These are phyloP conservation scores for Galaxias olidus DNA, from an alignment of 2,797 vertebrate species.

Conservation along the genomic window DNA sequence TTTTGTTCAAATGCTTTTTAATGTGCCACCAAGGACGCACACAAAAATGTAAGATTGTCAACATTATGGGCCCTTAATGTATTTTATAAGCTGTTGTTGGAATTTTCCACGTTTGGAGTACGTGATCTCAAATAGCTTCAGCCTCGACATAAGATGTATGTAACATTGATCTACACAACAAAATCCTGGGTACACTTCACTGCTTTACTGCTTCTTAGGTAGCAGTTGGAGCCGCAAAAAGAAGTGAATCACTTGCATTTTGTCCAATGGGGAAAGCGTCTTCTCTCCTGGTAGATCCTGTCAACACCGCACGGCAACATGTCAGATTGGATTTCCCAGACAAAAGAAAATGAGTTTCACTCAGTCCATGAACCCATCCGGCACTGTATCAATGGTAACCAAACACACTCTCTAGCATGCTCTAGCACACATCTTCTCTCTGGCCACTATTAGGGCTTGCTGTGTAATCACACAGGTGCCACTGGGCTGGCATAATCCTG, in stretches of 20 bases:
- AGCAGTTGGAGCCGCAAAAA: conserved; percentile 13
- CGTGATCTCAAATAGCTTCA: conserved; percentile 3
- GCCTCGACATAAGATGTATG: not conserved
- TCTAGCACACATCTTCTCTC: not conserved
- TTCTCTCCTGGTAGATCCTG: not conserved
- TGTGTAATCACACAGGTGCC: conserved; percentile 16
- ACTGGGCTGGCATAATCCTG: conserved; percentile 29
- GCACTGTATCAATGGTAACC: not conserved
- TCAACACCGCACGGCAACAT: not conserved
- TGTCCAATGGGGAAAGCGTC: not conserved
- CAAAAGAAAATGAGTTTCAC: not conserved
- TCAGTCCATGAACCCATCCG: conserved; percentile 8
- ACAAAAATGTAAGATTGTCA: no score
- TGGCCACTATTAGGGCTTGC: not conserved
- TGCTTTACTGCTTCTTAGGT: no score
- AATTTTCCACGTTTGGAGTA: conserved; percentile 9
- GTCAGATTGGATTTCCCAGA: not conserved
- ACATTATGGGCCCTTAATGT: no score
- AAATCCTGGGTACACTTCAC: no score
- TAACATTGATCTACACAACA: no score
- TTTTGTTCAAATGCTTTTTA: no score
- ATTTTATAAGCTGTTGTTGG: conserved; percentile 3
- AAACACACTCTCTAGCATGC: not conserved
- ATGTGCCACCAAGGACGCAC: no score
- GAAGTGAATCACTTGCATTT: not conserved